Base-by-base conservation (phyloP, 2,888 invertebrate genomes). In the Homarus gammarus region DNA sequence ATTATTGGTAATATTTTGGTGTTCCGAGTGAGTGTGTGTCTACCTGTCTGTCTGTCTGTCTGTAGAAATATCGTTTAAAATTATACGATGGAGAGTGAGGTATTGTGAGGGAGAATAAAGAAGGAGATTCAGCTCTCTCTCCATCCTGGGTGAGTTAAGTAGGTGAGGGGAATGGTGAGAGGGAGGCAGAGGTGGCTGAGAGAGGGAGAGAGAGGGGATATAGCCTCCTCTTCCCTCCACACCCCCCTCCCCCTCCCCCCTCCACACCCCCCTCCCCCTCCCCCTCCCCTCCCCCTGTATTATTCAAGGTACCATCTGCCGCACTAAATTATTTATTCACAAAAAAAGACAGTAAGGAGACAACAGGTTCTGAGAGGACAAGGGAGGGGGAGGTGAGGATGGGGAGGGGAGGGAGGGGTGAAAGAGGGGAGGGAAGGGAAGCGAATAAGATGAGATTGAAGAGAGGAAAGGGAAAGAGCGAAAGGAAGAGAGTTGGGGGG, bases 301-400 rank as follows among this genome's bases (percentile, higher is more conserved):
- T 72, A 38, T 72, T 40, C 72, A 38, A n/a, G 15, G 15, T 6
- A 0, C 72, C 40, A 38, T 72, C 72, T 72, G 36, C 22, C 38
- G 36, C 40, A 22, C 40, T 40, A 22, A 72, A 72, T 72, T 72
- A 72, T 72, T 72, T 36, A 38, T 18, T 31, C 33, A 70, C 68
- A 68, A 27, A 72, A 64, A 38, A 72, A 72, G 72, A 36, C 38
- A 40, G 72, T 72, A 18, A 72, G n/a, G n/a, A 38, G 40, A 40
- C 38, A 40, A n/a, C 12, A 72, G 72, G 38, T 22, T 27, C 18
- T 22, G 31, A 72, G 38, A n/a, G 72, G 38, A 38, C 18, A 12
- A 6, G 31, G 38, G 0, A 18, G 2, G 1, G 72, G 40, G 2
- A 36, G 40, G 36, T 36, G 72, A 5, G 15, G 72, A 44, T 10